Evolutionary conservation across 2,888 invertebrate genomes (phyloP), one percentile per base, ranked within the genome.

Genomic region (Carterocephalus palaemon): DNA sequence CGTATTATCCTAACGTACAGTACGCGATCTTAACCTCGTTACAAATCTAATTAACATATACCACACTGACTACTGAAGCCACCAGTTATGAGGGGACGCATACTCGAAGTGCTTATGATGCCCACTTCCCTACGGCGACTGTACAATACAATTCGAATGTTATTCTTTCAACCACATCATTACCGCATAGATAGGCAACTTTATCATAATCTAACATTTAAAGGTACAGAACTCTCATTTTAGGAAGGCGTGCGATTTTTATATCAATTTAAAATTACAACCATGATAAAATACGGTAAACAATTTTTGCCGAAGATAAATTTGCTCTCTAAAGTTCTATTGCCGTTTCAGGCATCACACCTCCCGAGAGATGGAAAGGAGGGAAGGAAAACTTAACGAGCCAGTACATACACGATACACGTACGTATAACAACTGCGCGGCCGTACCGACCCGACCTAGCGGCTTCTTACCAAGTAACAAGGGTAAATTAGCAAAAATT

Each of bases 211-310:
- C 56, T 60, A 57, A 61, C 53, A 60, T 58, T 55, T 37, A 53
- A 56, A 59, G 54, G 56, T 62, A 62, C 56, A 53, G 43, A 38
- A 47, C 55, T 57, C 56, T 59, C 52, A 53, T 51, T 53, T 48
- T 51, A 52, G 57, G 54, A 57, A 55, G 46, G 52, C 43, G 50
- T 49, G 48, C 47, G 50, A 42, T 52, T 33, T 28, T 33, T 20
- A 26, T 17, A 31, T 28, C 26, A n/a, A 19, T 28, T 41, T 29
- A 10, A 34, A 4, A 20, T 26, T 28, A 23, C 12, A 31, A 31
- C 32, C 19, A 28, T 3, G 19, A 36, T 36, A 19, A 40, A 4
- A 24, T 20, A 26, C 7, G 9, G n/a, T 17, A n/a, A 32, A 1
- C 32, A 32, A 24, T 24, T 4, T 28, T 19, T 9, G 15, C 22